Percentiles rank a stretch among this genome's conserved stretches.
Conservation (phyloP, 2,888 invertebrate genomes). For the Nipponacmea schrenckii region DNA sequence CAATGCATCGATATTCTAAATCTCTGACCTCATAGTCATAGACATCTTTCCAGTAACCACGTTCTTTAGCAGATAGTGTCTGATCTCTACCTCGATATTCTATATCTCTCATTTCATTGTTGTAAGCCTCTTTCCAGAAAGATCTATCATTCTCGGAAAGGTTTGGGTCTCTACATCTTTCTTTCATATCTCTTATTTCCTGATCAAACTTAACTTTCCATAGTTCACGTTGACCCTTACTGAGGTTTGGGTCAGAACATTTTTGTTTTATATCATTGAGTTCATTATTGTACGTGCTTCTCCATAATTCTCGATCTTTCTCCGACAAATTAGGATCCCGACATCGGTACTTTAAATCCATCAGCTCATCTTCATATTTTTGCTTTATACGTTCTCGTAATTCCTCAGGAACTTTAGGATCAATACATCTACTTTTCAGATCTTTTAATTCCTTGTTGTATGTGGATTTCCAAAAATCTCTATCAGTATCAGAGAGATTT, state of each 20-base stretch:
- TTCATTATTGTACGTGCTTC: too few species aligned
- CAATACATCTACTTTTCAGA: too few species aligned
- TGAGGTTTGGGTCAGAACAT: not conserved
- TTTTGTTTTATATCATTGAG: too few species aligned
- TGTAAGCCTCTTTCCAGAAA: not conserved
- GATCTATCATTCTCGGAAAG: not conserved
- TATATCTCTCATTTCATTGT: not conserved
- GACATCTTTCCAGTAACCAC: not conserved
- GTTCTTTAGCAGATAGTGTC: constrained; percentile 7
- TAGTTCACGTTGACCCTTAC: not conserved
- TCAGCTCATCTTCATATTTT: too few species aligned
- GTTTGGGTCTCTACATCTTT: not conserved
- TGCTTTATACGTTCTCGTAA: too few species aligned
- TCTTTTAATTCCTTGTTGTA: not conserved
- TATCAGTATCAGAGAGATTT: not conserved
- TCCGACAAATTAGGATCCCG: not conserved
- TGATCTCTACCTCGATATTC: constrained; percentile 24
- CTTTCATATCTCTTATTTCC: not conserved
- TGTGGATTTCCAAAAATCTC: not conserved
- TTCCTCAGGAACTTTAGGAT: too few species aligned
- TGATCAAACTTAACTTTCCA: not conserved
- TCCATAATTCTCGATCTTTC: not conserved
- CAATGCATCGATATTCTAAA: not conserved
- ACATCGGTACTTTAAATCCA: too few species aligned
- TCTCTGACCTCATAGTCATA: not conserved